Conservation (phyloP, 2,113 vertebrate species). For the Otus sunia region DNA sequence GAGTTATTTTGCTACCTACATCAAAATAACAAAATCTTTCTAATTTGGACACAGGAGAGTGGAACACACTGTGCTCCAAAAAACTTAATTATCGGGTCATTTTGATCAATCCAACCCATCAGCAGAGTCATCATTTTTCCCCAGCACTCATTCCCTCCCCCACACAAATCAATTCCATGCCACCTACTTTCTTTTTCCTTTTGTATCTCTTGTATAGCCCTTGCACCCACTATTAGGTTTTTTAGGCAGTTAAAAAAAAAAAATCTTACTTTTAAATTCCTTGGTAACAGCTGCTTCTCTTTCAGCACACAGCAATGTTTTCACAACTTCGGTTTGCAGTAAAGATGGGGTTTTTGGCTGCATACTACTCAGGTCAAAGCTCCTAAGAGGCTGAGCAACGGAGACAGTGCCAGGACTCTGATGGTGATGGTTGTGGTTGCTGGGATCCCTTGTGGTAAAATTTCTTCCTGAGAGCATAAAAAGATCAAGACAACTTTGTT, state of each 20-base stretch:
- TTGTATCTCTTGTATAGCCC: not conserved
- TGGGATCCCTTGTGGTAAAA: not conserved
- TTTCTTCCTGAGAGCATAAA: not conserved
- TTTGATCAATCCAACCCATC: not conserved
- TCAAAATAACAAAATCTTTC: not conserved
- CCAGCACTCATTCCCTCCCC: not conserved
- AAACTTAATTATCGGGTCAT: not conserved
- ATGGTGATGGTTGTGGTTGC: not conserved
- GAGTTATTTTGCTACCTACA: not conserved
- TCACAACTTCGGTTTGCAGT: not conserved
- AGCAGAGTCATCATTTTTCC: not conserved
- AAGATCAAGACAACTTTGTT: not conserved
- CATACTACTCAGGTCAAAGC: not conserved
- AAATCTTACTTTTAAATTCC: not conserved
- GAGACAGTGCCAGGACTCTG: not conserved
- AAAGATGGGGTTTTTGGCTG: not conserved
- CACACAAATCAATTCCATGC: not conserved
- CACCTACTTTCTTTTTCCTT: not conserved
- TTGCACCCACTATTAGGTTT: not conserved
- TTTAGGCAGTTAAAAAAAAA: not conserved
- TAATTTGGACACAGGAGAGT: not conserved
- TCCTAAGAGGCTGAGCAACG: not conserved
- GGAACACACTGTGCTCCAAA: not conserved
- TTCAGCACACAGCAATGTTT: not conserved
- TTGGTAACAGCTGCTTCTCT: not conserved